Conservation (phyloP, 2,797 vertebrate genomes). For the Diplodus sargus region DNA sequence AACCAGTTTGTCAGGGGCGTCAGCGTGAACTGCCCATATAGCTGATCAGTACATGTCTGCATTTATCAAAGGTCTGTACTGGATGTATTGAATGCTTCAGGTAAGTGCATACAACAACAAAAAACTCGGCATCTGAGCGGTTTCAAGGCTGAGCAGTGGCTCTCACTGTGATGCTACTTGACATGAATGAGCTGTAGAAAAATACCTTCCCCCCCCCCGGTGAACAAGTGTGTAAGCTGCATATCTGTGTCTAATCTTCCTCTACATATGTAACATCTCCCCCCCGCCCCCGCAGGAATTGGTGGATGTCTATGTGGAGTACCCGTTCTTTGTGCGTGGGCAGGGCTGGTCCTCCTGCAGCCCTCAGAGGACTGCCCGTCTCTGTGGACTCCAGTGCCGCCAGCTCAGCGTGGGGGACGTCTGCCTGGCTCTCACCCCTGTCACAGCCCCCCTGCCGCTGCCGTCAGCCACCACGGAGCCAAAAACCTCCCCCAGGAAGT, state of each 20-base stretch:
- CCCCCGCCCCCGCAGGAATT: conserved; percentile 73
- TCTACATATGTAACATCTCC: conserved; percentile 9
- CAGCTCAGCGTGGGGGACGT: conserved; percentile 84
- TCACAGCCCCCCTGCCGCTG: conserved; percentile 38
- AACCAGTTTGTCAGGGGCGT: neutral
- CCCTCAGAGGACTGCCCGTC: conserved; percentile 79
- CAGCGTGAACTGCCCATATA: neutral
- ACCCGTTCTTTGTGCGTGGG: conserved; percentile 84
- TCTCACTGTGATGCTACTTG: neutral
- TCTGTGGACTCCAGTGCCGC: conserved; percentile 83
- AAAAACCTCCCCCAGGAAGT: conserved; percentile 16
- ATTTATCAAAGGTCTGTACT: neutral
- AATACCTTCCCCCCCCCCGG: conserved; percentile 30
- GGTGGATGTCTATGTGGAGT: conserved; percentile 84
- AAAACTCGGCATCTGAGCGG: neutral
- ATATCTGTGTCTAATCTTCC: conserved; percentile 7
- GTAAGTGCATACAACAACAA: neutral
- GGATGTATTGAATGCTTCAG: neutral
- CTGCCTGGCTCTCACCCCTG: conserved; percentile 84
- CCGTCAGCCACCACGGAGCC: conserved; percentile 4
- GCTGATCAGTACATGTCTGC: neutral
- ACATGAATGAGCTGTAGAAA: neutral
- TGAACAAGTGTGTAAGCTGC: conserved; percentile 7
- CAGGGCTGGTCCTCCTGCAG: conserved; percentile 85
- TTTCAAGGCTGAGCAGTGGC: neutral